Percentiles rank a stretch among this genome's conserved stretches.
These are phyloP conservation scores for Stenolophus ochropezus DNA, from an alignment of 2,888 invertebrate species.

Conservation along the genomic window DNA sequence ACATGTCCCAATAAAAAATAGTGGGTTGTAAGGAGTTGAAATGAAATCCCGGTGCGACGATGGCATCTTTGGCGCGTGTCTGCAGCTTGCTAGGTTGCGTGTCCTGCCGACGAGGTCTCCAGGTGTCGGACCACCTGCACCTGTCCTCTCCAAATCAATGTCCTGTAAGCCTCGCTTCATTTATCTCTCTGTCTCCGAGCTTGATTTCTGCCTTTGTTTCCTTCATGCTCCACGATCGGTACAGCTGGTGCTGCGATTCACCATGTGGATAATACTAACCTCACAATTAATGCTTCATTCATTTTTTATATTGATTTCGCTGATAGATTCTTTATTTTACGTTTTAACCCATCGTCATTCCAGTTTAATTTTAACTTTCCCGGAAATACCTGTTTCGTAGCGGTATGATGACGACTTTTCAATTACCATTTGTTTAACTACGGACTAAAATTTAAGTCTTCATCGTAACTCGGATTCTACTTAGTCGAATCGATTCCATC, in stretches of 20 bases:
- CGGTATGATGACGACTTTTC: no score
- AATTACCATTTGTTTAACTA: no score
- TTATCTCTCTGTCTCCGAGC: constrained; percentile 21
- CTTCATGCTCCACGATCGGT: background rate
- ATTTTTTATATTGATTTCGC: background rate
- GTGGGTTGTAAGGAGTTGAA: background rate
- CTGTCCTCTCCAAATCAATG: constrained; percentile 72
- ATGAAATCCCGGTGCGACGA: background rate
- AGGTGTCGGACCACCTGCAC: constrained; percentile 70
- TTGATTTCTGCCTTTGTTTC: constrained; percentile 18
- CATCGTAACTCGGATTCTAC: no score
- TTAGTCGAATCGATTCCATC: no score
- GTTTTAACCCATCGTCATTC: background rate
- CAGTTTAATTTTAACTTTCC: no score
- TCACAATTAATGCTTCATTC: background rate
- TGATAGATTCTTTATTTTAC: background rate
- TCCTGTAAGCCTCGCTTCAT: constrained; percentile 65
- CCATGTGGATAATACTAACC: background rate
- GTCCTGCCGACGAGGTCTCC: constrained; percentile 61
- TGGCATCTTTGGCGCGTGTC: background rate
- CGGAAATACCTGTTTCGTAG: no score
- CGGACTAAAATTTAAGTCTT: no score
- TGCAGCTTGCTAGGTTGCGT: background rate
- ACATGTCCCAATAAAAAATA: background rate
- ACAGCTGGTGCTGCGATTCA: background rate